Base-by-base conservation (phyloP, 64 coral and sea anemone genomes). In the Montipora cactus region DNA sequence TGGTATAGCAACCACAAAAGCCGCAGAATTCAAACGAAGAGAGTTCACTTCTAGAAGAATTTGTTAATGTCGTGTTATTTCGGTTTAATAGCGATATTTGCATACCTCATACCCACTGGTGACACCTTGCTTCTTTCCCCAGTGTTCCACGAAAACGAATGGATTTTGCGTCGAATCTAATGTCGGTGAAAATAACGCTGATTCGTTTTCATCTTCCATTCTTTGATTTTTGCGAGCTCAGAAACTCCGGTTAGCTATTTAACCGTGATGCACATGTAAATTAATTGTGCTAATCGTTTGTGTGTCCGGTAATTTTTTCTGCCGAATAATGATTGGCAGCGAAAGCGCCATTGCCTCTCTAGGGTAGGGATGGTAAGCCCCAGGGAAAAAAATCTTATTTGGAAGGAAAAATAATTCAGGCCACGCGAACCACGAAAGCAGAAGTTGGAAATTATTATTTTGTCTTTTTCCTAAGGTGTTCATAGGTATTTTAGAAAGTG, bases 11-110 rank as follows among this genome's bases (percentile, higher is more conserved):
- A 86, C 66, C 46, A 19, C 45, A 46, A 10, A 70, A 86, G 67
- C 82, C 82, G n/a, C 82, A 86, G 82, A 16, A 86, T 86, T 86
- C 49, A 86, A 86, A 70, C 68, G 66, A 86, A 86, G 45, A 8
- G 51, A 22, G 45, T 78, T 19, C 53, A 57, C 53, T 57, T 57
- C 7, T 78, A 78, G 14, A 64, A 78, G 45, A 78, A 86, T n/a
- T 86, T 45, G 46, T 71, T 15, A 86, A 57, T 57, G 11, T 57
- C 53, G 53, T 57, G 11, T 37, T 37, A 37, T 37, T 37, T 37
- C 37, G 37, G 61, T 14, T 12, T 7, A 28, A 71, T 86, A 71
- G 82, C 71, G 49, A 71, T 72, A 64, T 62, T 71, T 71, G 71
- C 82, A 2, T 16, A 86, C 82, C 62, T 86, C 82, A n/a, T 86